These are phyloP conservation scores for Cheilosia soror DNA, from an alignment of 2,888 invertebrate species.

Conservation along the genomic window DNA sequence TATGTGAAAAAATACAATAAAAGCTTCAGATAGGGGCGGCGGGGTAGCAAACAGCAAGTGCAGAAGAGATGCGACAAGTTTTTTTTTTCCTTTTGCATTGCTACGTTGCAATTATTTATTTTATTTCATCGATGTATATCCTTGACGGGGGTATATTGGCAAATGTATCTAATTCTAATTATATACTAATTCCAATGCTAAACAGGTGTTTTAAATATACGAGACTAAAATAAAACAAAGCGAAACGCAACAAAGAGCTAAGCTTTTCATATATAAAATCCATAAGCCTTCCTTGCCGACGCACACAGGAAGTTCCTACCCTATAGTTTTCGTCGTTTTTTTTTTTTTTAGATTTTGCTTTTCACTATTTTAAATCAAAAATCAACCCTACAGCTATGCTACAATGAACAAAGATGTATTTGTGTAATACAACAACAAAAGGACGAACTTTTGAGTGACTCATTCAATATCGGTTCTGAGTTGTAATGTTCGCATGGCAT, in stretches of 20 bases:
- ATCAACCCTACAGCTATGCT: slow-evolving; percentile 26
- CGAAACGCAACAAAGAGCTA: slow-evolving; percentile 25
- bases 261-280: slow-evolving; percentile 4
- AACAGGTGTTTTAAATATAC: background rate
- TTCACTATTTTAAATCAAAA: slow-evolving; percentile 22
- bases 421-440: slow-evolving; percentile 32
- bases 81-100: slow-evolving; percentile 19
- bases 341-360: background rate
- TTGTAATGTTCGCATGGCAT: slow-evolving; percentile 35
- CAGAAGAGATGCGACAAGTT: slow-evolving; percentile 51
- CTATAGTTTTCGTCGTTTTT: background rate
- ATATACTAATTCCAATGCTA: background rate
- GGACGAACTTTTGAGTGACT: slow-evolving; percentile 46
- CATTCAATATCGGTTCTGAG: slow-evolving; percentile 45
- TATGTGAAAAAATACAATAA: slow-evolving; percentile 18
- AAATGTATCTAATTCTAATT: background rate
- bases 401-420: slow-evolving; percentile 29
- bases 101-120: background rate
- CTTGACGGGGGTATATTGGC: background rate
- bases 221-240: background rate
- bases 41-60: background rate
- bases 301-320: slow-evolving; percentile 2
- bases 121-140: background rate
- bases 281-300: slow-evolving; percentile 17
- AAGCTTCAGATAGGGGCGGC: slow-evolving; percentile 35